Percentiles rank a stretch among this genome's conserved stretches.
Evolutionary conservation across 2,797 vertebrate species (phyloP).

Genomic region (Hybognathus amarus): DNA sequence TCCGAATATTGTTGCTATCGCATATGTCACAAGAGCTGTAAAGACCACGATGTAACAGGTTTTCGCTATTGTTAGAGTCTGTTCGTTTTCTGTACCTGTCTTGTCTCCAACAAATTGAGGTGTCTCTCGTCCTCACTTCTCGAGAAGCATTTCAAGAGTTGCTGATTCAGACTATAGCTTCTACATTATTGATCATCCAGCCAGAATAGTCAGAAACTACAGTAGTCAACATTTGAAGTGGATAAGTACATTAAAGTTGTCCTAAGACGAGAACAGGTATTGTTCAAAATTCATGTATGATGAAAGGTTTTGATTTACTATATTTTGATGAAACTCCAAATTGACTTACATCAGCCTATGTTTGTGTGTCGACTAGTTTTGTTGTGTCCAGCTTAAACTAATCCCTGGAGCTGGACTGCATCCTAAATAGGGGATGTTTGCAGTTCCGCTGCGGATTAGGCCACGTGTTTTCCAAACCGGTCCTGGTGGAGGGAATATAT

Average conservation of each 20-base stretch:
- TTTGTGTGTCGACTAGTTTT: slow-evolving; percentile 7
- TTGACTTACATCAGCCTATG: slow-evolving; percentile 21
- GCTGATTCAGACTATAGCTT: slow-evolving; percentile 26
- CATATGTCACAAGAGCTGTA: slow-evolving; percentile 23
- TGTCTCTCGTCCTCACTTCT: not conserved
- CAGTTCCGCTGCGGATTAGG: slow-evolving; percentile 27
- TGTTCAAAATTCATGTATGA: too few species aligned
- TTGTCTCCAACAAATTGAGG: slow-evolving; percentile 23
- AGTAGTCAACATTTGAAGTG: too few species aligned
- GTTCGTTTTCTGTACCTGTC: slow-evolving; percentile 8
- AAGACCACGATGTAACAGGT: slow-evolving; percentile 4
- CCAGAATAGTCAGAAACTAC: not conserved
- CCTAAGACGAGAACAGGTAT: too few species aligned
- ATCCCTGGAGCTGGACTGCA: slow-evolving; percentile 23
- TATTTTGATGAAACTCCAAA: slow-evolving; percentile 26
- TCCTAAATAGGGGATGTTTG: slow-evolving; percentile 38
- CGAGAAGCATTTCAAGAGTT: slow-evolving; percentile 5
- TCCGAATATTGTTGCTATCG: not conserved
- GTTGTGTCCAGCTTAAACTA: slow-evolving; percentile 14
- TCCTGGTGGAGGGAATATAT: slow-evolving; percentile 39
- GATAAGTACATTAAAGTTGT: too few species aligned
- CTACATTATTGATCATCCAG: slow-evolving; percentile 38
- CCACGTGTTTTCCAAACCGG: slow-evolving; percentile 11
- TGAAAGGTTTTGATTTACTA: too few species aligned
- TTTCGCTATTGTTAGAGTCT: slow-evolving; percentile 6